Evolutionary conservation across 2,113 vertebrate species (phyloP).

Genomic region (Nothobranchius furzeri): DNA sequence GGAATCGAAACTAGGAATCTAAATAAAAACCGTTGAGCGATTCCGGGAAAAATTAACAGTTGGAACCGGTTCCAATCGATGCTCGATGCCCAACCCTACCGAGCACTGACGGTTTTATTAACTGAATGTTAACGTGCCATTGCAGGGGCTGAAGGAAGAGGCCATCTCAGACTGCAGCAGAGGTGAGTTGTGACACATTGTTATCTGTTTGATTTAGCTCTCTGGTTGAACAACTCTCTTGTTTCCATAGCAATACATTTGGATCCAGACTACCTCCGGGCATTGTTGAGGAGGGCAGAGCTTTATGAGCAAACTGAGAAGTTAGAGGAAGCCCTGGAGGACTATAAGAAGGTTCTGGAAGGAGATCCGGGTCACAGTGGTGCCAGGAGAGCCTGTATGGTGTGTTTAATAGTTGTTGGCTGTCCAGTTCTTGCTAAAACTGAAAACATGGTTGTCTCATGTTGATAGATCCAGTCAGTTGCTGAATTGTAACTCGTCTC

Average conservation of each 20-base stretch:
- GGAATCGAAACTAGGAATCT: too few species aligned
- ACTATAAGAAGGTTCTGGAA: constrained; percentile 88
- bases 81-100: too few species aligned
- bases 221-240: background rate
- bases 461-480: too few species aligned
- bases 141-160: constrained; percentile 52
- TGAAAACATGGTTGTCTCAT: background rate
- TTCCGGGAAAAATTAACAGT: too few species aligned
- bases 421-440: background rate
- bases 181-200: constrained; percentile 48
- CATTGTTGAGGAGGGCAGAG: constrained; percentile 89
- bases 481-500: too few species aligned
- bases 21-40: too few species aligned
- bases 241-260: constrained; percentile 55
- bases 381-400: constrained; percentile 89
- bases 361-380: constrained; percentile 83
- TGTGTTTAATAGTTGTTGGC: constrained; percentile 37
- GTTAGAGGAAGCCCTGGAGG: constrained; percentile 93
- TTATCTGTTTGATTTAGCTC: background rate
- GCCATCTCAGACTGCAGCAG: constrained; percentile 64
- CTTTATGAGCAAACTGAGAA: constrained; percentile 94
- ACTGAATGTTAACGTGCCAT: background rate
- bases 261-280: constrained; percentile 85
- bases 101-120: background rate
- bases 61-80: too few species aligned